Conservation (phyloP, 2,888 invertebrate genomes). For the Lycaena phlaeas region DNA sequence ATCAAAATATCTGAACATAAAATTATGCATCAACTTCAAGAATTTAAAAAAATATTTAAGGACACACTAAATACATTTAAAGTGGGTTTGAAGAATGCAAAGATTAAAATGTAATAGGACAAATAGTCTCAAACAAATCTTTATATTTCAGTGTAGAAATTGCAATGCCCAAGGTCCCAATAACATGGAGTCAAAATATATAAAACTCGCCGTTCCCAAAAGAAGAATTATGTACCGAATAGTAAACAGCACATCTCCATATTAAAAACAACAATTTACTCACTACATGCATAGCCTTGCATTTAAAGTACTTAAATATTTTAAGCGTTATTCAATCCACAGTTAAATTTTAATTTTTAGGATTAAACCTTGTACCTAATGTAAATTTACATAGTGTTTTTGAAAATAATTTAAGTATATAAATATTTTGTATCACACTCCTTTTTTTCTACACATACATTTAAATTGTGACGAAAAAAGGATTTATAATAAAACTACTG, state of each 20-base stretch:
- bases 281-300: background rate
- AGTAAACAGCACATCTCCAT: slow-evolving; percentile 38
- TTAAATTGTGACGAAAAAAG: no score
- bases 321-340: background rate
- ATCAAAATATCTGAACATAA: background rate
- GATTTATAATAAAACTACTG: no score
- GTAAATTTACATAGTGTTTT: no score
- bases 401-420: no score
- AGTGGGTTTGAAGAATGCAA: background rate
- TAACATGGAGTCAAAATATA: slow-evolving; percentile 18
- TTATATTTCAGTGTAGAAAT: slow-evolving; percentile 14
- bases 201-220: slow-evolving; percentile 41
- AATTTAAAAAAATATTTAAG: slow-evolving; percentile 23
- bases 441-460: no score
- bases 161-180: slow-evolving; percentile 10
- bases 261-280: slow-evolving; percentile 25
- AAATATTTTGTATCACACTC: no score
- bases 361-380: no score
- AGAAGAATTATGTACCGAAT: slow-evolving; percentile 41
- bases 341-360: no score
- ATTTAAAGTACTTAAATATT: background rate
- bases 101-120: background rate
- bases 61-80: slow-evolving; percentile 22
- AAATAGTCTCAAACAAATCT: background rate
- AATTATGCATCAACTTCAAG: slow-evolving; percentile 19